Evolutionary conservation across 1,140 invertebrate species (phyloP).

Genomic region (Bombus ignitus): DNA sequence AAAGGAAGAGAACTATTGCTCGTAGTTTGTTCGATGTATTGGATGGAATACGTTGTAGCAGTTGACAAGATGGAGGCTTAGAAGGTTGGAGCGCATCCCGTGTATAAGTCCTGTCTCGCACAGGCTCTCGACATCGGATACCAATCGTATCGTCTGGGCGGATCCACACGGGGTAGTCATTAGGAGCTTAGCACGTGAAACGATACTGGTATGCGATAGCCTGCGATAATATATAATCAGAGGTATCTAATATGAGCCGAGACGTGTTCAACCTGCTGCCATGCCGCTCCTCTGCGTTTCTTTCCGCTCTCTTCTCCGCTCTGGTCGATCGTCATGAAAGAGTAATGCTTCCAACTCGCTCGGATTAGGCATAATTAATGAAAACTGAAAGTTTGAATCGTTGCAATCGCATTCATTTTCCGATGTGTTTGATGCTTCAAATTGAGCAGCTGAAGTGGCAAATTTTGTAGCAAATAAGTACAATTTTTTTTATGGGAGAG

Average conservation of each 20-base stretch:
- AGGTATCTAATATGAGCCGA: slow-evolving; percentile 49
- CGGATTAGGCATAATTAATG: not conserved
- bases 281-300: not conserved
- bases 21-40: not conserved
- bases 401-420: not conserved
- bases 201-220: slow-evolving; percentile 48
- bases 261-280: slow-evolving; percentile 20
- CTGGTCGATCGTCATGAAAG: not conserved
- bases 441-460: too few species aligned
- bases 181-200: slow-evolving; percentile 60
- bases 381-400: not conserved
- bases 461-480: too few species aligned
- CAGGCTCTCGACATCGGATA: slow-evolving; percentile 49
- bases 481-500: too few species aligned
- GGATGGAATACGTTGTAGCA: too few species aligned
- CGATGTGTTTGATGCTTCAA: not conserved
- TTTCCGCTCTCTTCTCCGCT: not conserved
- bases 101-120: slow-evolving; percentile 2
- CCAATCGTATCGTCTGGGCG: slow-evolving; percentile 60
- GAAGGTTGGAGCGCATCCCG: not conserved
- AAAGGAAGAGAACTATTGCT: not conserved
- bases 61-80: slow-evolving; percentile 4
- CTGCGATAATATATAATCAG: slow-evolving; percentile 51
- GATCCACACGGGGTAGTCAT: slow-evolving; percentile 57
- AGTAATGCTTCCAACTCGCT: not conserved